A percentile compares a stretch with the other conserved stretches of the same genome.
Conservation (phyloP, 2,113 vertebrate genomes). For the Elgaria multicarinata region DNA sequence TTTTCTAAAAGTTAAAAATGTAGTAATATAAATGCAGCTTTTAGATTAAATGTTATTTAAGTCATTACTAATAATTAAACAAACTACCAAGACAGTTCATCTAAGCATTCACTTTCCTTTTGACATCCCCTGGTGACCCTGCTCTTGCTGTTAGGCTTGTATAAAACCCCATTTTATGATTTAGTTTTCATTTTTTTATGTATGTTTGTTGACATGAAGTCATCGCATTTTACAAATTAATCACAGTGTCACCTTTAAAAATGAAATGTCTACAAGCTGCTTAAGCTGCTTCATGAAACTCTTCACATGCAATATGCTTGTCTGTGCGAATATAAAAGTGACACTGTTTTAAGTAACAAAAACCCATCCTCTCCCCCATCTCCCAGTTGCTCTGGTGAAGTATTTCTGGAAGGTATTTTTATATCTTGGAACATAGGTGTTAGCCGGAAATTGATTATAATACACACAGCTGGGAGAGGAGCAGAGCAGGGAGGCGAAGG, state of each 20-base stretch:
- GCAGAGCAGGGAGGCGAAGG: background rate
- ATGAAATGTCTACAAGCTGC: background rate
- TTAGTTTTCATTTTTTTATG: slow-evolving; percentile 71
- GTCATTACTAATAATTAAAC: slow-evolving; percentile 62
- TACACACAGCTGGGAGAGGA: background rate
- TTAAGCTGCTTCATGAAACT: background rate
- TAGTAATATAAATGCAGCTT: slow-evolving; percentile 65
- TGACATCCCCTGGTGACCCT: slow-evolving; percentile 78
- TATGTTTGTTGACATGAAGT: slow-evolving; percentile 71
- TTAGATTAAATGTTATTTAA: slow-evolving; percentile 59
- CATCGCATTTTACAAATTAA: slow-evolving; percentile 63
- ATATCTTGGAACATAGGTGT: rapidly evolving
- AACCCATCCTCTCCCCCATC: slow-evolving; percentile 48
- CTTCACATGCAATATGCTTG: slow-evolving; percentile 1
- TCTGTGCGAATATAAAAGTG: slow-evolving; percentile 65
- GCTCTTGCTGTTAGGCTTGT: slow-evolving; percentile 83
- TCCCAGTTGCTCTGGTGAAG: slow-evolving; percentile 79
- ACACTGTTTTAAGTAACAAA: slow-evolving; percentile 74
- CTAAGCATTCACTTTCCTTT: slow-evolving; percentile 78
- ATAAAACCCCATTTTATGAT: slow-evolving; percentile 69
- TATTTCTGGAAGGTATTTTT: background rate
- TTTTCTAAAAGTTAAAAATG: slow-evolving; percentile 55
- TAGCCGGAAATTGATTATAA: background rate
- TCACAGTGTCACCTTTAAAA: slow-evolving; percentile 79
- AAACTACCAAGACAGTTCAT: slow-evolving; percentile 69